Base-by-base conservation (phyloP, 2,888 invertebrate species). In the Eupithecia inturbata region DNA sequence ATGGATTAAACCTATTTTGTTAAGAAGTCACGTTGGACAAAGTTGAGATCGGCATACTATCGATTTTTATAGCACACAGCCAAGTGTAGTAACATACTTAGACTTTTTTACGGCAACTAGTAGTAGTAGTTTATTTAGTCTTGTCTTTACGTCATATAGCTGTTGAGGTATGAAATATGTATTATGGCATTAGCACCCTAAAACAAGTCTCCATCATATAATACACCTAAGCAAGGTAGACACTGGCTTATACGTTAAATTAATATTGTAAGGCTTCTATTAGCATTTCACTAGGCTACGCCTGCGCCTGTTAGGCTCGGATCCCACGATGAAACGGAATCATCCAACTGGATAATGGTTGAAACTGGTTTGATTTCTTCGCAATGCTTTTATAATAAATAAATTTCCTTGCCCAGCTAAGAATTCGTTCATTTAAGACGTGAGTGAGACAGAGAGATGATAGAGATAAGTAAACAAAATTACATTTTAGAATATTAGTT, bases 281-380 rank as follows among this genome's bases (percentile, higher is more conserved):
- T 57, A 66, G 72, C 68, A 68, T 68, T 68, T 72, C 63, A 68
- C 69, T 68, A 68, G n/a, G 12, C n/a, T n/a, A 53, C 49, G 49
- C 49, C 49, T 53, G 49, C 22, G 49, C 10, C 49, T 26, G 22
- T 22, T 10, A 53, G 22, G 22, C 53, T 53, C 53, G 3, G 57
- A 57, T 26, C 57, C 57, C 26, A 14, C 57, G 57, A 26, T 26
- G 12, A 57, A 12, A 26, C 12, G 14, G 12, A 57, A 22, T 57
- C 26, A 57, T 57, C 26, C 26, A 57, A 14, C 57, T 14, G 26
- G 26, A 57, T 26, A 57, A 57, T 53, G 57, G 0, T 53, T 53
- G 3, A 22, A 22, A 53, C 12, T 53, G n/a, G 12, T 57, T 57
- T 57, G 22, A 57, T 57, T 53, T 26, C 22, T 26, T 57, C 1